Evolutionary conservation across 2,888 invertebrate species (phyloP).

Genomic region (Penaeus monodon): DNA sequence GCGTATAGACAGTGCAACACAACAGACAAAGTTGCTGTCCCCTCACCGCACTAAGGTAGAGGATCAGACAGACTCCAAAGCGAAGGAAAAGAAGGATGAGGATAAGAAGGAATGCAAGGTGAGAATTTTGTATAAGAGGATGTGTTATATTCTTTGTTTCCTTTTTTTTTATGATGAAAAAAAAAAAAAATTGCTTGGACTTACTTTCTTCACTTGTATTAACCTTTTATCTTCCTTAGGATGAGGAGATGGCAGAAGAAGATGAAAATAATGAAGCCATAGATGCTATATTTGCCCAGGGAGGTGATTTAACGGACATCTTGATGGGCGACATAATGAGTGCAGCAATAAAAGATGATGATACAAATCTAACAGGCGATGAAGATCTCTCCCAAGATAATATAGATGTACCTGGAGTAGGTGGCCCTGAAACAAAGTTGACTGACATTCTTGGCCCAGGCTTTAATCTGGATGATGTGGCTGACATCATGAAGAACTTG

Average conservation of each 20-base stretch:
- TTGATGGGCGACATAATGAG: conserved; percentile 63
- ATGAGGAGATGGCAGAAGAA: conserved; percentile 66
- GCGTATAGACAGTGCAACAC: conserved; percentile 67
- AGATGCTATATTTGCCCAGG: conserved; percentile 61
- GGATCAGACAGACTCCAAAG: conserved; percentile 20
- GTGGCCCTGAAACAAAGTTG: conserved; percentile 69
- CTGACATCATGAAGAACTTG: conserved; percentile 64
- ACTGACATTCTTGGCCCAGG: conserved; percentile 77
- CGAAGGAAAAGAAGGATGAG: conserved; percentile 34
- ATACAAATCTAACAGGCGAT: conserved; percentile 71
- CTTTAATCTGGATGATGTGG: conserved; percentile 77
- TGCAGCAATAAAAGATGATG: conserved; percentile 65
- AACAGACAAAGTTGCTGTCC: neutral
- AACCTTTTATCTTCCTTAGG: conserved; percentile 65
- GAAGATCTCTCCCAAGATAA: conserved; percentile 68
- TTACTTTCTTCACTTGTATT: neutral
- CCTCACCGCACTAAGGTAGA: conserved; percentile 26
- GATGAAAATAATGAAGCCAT: conserved; percentile 65
- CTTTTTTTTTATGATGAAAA: neutral
- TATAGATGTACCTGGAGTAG: conserved; percentile 41
- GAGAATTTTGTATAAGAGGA: neutral
- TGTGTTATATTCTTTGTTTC: neutral
- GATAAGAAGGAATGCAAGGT: conserved; percentile 43
- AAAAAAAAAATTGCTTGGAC: neutral
- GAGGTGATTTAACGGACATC: conserved; percentile 60